A percentile compares a stretch with the other conserved stretches of the same genome.
Evolutionary conservation across 2,888 invertebrate species (phyloP).

Genomic region (Lasioglossum morio): DNA sequence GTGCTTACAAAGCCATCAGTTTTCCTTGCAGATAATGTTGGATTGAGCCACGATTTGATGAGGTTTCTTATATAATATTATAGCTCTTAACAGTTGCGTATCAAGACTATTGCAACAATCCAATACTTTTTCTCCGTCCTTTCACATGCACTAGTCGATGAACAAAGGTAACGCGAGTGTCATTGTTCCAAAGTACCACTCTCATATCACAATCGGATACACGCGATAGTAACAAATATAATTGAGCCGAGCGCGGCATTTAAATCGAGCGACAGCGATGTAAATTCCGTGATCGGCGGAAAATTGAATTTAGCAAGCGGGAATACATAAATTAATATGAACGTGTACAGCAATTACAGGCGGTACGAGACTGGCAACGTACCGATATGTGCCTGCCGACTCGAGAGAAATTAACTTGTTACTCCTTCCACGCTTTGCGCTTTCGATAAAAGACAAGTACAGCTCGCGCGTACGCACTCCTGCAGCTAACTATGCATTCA

Average conservation of each 20-base stretch:
- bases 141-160: background rate
- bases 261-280: background rate
- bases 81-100: no score
- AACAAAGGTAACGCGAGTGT: slow-evolving; percentile 11
- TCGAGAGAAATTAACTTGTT: slow-evolving; percentile 59
- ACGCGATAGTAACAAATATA: background rate
- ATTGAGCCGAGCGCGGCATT: background rate
- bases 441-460: slow-evolving; percentile 37
- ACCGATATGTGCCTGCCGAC: slow-evolving; percentile 25
- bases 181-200: background rate
- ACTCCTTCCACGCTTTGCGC: slow-evolving; percentile 13
- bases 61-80: no score
- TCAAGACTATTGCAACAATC: no score
- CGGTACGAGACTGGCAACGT: background rate
- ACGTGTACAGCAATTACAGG: slow-evolving; percentile 20
- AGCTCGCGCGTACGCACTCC: slow-evolving; percentile 19
- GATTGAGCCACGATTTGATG: background rate
- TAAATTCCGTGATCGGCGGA: slow-evolving; percentile 11
- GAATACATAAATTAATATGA: slow-evolving; percentile 27
- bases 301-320: slow-evolving; percentile 24
- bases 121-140: background rate
- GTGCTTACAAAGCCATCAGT: background rate
- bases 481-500: slow-evolving; percentile 7
- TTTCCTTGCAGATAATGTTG: background rate
- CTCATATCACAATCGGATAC: background rate